Conservation (phyloP, 2,113 vertebrate genomes). For the Theristicus caerulescens region DNA sequence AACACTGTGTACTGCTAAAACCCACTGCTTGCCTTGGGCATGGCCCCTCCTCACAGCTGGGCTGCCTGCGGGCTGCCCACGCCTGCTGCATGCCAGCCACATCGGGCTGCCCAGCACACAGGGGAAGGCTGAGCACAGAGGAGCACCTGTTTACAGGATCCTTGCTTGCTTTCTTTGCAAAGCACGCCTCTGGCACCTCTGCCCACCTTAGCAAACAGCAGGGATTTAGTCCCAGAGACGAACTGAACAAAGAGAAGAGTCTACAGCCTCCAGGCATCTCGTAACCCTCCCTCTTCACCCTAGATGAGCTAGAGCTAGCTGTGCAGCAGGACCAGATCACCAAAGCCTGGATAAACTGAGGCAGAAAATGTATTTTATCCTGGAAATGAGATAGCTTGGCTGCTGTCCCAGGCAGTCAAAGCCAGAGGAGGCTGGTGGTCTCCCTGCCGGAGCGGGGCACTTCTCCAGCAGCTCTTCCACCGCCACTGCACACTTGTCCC, state of each 20-base stretch:
- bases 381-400: background rate
- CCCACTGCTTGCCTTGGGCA: background rate
- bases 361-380: background rate
- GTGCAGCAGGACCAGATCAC: background rate
- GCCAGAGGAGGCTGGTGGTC: background rate
- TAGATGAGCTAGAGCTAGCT: background rate
- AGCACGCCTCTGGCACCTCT: background rate
- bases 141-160: background rate
- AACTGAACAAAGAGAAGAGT: background rate
- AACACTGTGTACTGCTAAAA: background rate
- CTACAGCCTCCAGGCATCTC: background rate
- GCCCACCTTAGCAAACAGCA: background rate
- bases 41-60: background rate
- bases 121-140: background rate
- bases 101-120: background rate
- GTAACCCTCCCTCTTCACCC: background rate
- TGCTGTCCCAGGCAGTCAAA: background rate
- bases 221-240: background rate
- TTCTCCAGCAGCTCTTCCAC: background rate
- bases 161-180: background rate
- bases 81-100: background rate
- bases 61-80: background rate
- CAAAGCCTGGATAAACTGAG: background rate
- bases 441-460: accelerated
- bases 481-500: background rate